Conservation (phyloP, 2,888 invertebrate species). For the Sepiola atlantica region DNA sequence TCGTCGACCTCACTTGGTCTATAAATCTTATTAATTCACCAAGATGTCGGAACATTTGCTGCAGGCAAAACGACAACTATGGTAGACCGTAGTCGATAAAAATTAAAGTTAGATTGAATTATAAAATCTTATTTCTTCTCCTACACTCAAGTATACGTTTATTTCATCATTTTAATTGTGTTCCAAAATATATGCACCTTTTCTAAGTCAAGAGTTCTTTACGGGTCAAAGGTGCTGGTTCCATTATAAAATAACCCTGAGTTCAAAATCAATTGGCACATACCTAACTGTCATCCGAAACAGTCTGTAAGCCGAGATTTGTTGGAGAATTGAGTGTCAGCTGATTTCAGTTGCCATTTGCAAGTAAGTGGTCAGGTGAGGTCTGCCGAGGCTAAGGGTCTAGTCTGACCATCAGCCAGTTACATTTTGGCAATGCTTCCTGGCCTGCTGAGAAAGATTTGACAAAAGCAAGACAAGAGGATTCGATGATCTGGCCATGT, state of each 20-base stretch:
- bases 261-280: slow-evolving; percentile 10
- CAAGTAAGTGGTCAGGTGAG: not conserved
- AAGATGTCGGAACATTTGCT: not conserved
- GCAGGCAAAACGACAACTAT: not conserved
- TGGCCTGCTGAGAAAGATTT: slow-evolving; percentile 11
- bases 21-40: not conserved
- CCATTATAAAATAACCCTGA: slow-evolving; percentile 1
- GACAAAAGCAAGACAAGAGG: not conserved
- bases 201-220: not conserved
- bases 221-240: not conserved
- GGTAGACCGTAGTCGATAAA: not conserved
- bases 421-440: slow-evolving; percentile 11
- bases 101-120: slow-evolving; percentile 21
- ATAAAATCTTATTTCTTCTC: not conserved
- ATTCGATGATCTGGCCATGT: not conserved
- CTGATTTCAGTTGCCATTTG: not conserved
- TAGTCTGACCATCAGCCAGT: not conserved
- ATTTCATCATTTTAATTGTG: slow-evolving; percentile 32
- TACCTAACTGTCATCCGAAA: not conserved
- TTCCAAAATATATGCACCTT: slow-evolving; percentile 32
- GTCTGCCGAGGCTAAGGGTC: not conserved
- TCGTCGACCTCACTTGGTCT: not conserved
- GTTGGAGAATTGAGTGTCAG: too few species aligned
- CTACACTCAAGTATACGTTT: not conserved
- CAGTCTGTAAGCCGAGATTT: slow-evolving; percentile 18